phyloP scores from a whole-genome alignment of 2,113 vertebrate genomes.

The Pituophis catenifer region DNA sequence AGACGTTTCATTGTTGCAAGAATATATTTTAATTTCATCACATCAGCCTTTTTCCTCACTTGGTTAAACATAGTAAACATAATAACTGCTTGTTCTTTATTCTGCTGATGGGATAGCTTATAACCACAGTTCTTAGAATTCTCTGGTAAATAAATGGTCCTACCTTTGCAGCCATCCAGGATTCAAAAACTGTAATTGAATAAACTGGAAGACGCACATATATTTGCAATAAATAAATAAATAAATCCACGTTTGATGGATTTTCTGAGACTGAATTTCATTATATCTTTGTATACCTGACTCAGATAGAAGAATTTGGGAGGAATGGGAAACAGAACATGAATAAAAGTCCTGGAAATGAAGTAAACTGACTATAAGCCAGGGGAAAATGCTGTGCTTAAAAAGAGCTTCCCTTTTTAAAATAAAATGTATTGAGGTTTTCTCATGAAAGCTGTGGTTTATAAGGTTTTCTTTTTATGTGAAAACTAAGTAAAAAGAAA shows the following conservation, averaged over 20 bases:
- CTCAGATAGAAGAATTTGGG: background rate
- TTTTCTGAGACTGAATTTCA: background rate
- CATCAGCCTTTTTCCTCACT: background rate
- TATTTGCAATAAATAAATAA: background rate
- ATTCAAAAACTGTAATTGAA: background rate
- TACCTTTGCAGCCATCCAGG: background rate
- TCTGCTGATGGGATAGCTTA: background rate
- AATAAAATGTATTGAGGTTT: background rate
- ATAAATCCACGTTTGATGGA: background rate
- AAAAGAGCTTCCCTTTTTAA: background rate
- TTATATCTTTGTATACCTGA: background rate
- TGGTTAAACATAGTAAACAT: background rate
- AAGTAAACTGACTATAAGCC: background rate
- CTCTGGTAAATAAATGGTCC: background rate
- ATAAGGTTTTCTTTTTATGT: background rate
- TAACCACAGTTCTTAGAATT: background rate
- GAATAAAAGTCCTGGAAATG: background rate
- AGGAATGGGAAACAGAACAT: background rate
- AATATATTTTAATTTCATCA: slow-evolving; percentile 23
- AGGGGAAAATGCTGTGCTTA: background rate
- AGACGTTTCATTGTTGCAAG: background rate
- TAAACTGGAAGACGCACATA: background rate
- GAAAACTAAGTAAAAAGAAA: background rate
- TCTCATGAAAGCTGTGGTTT: background rate
- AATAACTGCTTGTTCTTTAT: background rate